These are phyloP conservation scores for Aptenodytes patagonicus DNA, from an alignment of 2,113 vertebrate species.

Conservation along the genomic window DNA sequence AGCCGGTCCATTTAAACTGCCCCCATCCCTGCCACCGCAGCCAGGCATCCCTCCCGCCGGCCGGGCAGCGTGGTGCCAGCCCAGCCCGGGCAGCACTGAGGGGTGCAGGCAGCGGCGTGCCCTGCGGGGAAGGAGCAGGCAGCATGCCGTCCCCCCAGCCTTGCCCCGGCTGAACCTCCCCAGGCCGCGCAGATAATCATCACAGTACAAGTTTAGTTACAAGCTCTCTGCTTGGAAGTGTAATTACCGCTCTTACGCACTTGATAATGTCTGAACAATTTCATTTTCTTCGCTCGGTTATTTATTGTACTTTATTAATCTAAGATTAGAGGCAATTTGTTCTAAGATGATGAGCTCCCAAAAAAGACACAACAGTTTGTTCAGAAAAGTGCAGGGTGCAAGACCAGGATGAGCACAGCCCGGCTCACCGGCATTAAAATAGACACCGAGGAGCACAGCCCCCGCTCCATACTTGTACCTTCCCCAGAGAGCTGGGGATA, in stretches of 20 bases:
- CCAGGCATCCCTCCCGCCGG: neutral
- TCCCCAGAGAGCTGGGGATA: neutral
- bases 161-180: fast-evolving
- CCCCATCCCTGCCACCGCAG: neutral
- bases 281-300: neutral
- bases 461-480: neutral
- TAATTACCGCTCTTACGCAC: conserved; percentile 22
- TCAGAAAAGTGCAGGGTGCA: neutral
- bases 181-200: neutral
- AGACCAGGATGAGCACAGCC: neutral
- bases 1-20: neutral
- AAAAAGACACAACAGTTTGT: neutral
- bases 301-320: conserved; percentile 41
- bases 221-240: neutral
- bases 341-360: neutral
- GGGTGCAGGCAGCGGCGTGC: neutral
- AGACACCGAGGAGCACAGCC: neutral
- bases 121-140: neutral
- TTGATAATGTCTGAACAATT: conserved; percentile 23
- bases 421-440: neutral
- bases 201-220: neutral
- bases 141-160: fast-evolving
- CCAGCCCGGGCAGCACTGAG: neutral
- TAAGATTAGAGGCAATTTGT: conserved; percentile 38
- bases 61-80: neutral